phyloP scores from a whole-genome alignment of 1,140 invertebrate species.

The Sesamia nonagrioides region DNA sequence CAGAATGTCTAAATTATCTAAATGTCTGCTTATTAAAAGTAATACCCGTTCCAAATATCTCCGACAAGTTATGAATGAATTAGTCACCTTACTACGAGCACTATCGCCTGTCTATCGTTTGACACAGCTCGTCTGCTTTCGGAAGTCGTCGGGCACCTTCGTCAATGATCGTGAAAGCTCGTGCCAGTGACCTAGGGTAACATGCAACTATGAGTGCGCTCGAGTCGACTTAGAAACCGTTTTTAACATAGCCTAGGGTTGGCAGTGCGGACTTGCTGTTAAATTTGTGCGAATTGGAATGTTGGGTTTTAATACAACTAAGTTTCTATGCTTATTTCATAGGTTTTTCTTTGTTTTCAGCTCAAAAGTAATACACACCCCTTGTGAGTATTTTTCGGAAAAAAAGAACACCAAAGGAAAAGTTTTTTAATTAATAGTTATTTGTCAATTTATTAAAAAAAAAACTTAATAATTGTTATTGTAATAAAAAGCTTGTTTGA shows the following conservation, averaged over 20 bases:
- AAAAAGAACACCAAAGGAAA: too few species aligned
- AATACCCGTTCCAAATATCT: slow-evolving; percentile 16
- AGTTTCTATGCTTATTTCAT: neutral
- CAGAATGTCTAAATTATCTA: neutral
- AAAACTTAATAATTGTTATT: too few species aligned
- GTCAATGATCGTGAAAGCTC: slow-evolving; percentile 46
- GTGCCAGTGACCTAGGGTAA: slow-evolving; percentile 52
- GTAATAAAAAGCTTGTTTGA: too few species aligned
- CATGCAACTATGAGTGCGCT: slow-evolving; percentile 51
- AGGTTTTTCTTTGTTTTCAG: too few species aligned
- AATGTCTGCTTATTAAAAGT: neutral
- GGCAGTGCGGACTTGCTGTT: neutral
- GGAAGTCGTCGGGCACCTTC: slow-evolving; percentile 31
- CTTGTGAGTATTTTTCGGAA: too few species aligned
- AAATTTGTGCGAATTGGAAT: neutral
- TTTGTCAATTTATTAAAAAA: too few species aligned
- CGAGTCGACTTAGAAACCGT: slow-evolving; percentile 47
- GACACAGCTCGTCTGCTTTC: slow-evolving; percentile 25
- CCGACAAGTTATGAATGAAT: slow-evolving; percentile 43
- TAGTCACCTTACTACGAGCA: slow-evolving; percentile 45
- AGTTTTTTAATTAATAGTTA: too few species aligned
- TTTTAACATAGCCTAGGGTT: slow-evolving; percentile 43
- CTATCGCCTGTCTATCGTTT: slow-evolving; percentile 41
- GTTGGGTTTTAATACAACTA: neutral
- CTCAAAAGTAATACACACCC: too few species aligned